These are phyloP conservation scores for Chrysemys picta DNA, from an alignment of 2,113 vertebrate species.

Conservation along the genomic window DNA sequence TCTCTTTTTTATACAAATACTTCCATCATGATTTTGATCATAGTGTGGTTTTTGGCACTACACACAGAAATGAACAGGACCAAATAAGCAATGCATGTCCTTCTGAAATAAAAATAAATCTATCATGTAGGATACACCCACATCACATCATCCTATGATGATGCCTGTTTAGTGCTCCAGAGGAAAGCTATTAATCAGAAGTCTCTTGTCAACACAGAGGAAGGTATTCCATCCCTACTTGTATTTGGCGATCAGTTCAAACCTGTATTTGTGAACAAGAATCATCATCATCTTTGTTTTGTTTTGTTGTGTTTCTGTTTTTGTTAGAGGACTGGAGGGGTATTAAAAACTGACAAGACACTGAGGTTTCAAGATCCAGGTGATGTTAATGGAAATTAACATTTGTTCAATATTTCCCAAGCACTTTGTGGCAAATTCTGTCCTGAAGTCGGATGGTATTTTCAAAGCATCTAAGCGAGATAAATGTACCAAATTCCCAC, in stretches of 20 bases:
- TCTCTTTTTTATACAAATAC: not conserved
- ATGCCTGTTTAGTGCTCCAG: too few relatives aligned
- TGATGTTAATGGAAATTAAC: not conserved
- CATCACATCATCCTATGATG: rapidly evolving
- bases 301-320: not conserved
- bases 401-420: not conserved
- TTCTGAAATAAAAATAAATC: not conserved
- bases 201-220: not conserved
- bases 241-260: not conserved
- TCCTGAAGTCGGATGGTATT: not conserved
- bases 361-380: not conserved
- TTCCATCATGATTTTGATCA: not conserved
- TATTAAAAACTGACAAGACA: not conserved
- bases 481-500: not conserved
- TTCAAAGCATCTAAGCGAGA: not conserved
- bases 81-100: not conserved
- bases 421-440: not conserved
- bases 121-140: rapidly evolving
- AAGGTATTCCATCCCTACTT: not conserved
- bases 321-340: not conserved
- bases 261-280: not conserved
- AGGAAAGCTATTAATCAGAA: not conserved
- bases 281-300: not conserved
- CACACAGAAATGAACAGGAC: not conserved
- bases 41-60: not conserved